phyloP scores from a whole-genome alignment of 2,888 invertebrate genomes.

The Sminthurides aquaticus region DNA sequence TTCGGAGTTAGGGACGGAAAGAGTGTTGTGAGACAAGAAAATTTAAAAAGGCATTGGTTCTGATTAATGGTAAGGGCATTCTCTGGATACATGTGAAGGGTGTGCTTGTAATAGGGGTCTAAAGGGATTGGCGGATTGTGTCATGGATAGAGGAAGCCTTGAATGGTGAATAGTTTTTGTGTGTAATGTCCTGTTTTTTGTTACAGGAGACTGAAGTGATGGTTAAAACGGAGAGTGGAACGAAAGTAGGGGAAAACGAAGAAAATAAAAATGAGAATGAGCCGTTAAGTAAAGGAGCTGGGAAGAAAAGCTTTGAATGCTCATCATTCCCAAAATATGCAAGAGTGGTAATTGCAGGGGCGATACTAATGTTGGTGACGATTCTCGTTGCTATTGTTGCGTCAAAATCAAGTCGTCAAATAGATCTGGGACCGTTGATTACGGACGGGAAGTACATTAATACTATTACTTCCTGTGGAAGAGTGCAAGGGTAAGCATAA shows the following conservation, averaged over 20 bases:
- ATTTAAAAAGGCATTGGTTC: not conserved
- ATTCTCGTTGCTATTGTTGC: constrained; percentile 23
- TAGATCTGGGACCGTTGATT: constrained; percentile 28
- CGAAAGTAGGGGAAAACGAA: not conserved
- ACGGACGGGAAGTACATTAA: constrained; percentile 64
- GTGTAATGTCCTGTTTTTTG: no score
- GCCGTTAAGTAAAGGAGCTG: not conserved
- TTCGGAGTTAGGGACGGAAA: not conserved
- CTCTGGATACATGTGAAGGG: no score
- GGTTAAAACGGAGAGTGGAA: not conserved
- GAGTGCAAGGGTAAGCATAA: constrained; percentile 62
- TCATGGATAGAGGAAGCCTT: no score
- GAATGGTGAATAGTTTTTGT: no score
- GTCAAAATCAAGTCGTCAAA: constrained; percentile 21
- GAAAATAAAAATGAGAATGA: not conserved
- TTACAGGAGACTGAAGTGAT: not conserved
- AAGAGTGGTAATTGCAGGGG: not conserved
- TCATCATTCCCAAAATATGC: not conserved
- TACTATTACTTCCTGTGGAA: constrained; percentile 69
- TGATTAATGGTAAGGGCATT: no score
- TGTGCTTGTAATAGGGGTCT: no score
- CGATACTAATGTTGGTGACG: not conserved
- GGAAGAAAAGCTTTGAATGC: no score
- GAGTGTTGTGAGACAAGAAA: not conserved
- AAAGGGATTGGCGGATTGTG: no score